Conservation (phyloP, 2,888 invertebrate species). For the Nemapogon koenigi region DNA sequence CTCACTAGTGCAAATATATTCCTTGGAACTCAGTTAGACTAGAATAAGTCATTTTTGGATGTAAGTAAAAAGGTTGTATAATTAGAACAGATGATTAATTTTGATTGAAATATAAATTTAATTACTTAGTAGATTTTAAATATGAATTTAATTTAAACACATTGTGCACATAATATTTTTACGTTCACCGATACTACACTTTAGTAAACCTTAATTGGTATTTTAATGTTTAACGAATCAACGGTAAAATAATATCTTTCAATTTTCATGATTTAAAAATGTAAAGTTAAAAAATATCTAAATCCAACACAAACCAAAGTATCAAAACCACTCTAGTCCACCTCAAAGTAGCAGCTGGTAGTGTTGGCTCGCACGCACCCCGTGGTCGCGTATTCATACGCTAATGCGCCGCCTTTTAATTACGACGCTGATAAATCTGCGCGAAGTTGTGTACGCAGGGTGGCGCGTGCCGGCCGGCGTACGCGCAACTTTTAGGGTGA, state of each 20-base stretch:
- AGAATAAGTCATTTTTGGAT: too few relatives aligned
- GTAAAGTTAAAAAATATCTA: too few relatives aligned
- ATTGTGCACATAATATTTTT: neutral
- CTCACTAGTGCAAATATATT: too few relatives aligned
- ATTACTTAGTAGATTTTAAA: neutral
- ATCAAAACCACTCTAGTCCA: neutral
- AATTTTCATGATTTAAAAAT: too few relatives aligned
- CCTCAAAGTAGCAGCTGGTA: neutral
- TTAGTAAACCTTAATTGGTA: neutral
- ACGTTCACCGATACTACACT: neutral
- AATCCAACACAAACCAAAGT: too few relatives aligned
- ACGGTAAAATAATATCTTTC: neutral
- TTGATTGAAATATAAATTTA: too few relatives aligned
- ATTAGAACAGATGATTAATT: too few relatives aligned
- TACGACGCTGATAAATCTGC: conserved; percentile 60
- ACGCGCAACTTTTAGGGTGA: too few relatives aligned
- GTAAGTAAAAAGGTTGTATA: too few relatives aligned
- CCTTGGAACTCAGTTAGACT: too few relatives aligned
- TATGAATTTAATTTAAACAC: neutral
- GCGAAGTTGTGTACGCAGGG: too few relatives aligned
- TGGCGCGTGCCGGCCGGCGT: neutral
- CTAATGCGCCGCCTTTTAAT: conserved; percentile 60
- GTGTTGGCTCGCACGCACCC: conserved; percentile 35
- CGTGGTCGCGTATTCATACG: conserved; percentile 35
- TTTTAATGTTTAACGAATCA: neutral